These are phyloP conservation scores for Orycteropus afer DNA, from an alignment of 2,113 vertebrate genomes.

Conservation along the genomic window DNA sequence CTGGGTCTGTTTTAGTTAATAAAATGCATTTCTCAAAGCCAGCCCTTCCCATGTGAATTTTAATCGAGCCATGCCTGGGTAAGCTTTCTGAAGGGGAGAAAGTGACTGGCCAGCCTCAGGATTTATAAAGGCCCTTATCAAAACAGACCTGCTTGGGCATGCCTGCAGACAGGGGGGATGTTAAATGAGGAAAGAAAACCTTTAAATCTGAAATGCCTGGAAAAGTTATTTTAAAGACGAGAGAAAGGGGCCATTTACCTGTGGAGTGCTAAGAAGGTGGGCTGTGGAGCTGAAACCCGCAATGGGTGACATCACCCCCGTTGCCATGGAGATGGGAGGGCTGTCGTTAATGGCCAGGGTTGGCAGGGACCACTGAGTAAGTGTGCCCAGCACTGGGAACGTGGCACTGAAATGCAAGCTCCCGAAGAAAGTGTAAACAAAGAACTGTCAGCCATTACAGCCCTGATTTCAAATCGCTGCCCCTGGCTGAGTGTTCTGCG, in stretches of 20 bases:
- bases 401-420: conserved; percentile 54
- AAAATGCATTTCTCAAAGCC: conserved; percentile 27
- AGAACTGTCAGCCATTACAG: conserved; percentile 41
- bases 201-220: not conserved
- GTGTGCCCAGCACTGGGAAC: conserved; percentile 68
- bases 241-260: not conserved
- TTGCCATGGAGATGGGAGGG: conserved; percentile 73
- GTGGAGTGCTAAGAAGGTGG: not conserved
- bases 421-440: conserved; percentile 62
- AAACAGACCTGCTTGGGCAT: conserved; percentile 61
- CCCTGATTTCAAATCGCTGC: conserved; percentile 64
- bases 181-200: accelerated
- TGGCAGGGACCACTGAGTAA: conserved; percentile 64
- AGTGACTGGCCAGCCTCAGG: conserved; percentile 52
- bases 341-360: conserved; percentile 67
- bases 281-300: conserved; percentile 47
- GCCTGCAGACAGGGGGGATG: not conserved
- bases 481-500: conserved; percentile 13
- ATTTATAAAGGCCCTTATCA: conserved; percentile 66
- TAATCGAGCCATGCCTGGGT: conserved; percentile 62
- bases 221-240: not conserved
- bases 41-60: conserved; percentile 46
- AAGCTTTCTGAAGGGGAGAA: conserved; percentile 63
- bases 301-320: conserved; percentile 59
- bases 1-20: conserved; percentile 52